Percentiles rank a stretch among this genome's conserved stretches.
Evolutionary conservation across 2,888 invertebrate species (phyloP).

Genomic region (Apamea crenata): DNA sequence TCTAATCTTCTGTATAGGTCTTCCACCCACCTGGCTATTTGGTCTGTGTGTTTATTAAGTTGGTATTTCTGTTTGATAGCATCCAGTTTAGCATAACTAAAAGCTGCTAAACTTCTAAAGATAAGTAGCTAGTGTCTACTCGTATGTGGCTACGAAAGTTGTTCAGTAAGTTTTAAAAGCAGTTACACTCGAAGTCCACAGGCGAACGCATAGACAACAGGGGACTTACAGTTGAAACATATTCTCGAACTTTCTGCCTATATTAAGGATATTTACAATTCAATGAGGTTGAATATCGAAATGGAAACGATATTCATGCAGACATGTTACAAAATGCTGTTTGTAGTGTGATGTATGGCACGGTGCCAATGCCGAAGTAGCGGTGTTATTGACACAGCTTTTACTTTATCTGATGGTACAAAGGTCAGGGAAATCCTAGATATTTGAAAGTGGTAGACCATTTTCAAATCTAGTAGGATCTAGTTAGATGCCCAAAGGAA

Average conservation of each 20-base stretch:
- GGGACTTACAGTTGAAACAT: background rate
- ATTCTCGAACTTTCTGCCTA: slow-evolving; percentile 3
- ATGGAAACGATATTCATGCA: background rate
- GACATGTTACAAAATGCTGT: slow-evolving; percentile 15
- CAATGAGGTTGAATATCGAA: background rate
- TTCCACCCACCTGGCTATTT: background rate
- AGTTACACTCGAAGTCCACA: background rate
- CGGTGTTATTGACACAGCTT: slow-evolving; percentile 15
- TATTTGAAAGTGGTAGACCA: background rate
- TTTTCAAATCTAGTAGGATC: no score
- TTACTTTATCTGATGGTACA: slow-evolving; percentile 22
- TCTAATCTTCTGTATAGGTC: background rate
- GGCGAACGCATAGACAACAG: background rate
- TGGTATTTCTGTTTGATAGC: background rate
- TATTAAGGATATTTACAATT: background rate
- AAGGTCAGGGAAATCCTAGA: slow-evolving; percentile 5
- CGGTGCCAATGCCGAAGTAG: slow-evolving; percentile 2
- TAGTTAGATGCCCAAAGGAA: no score
- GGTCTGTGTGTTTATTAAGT: background rate
- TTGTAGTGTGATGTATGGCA: slow-evolving; percentile 10
- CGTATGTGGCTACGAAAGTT: slow-evolving; percentile 11
- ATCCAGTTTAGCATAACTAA: background rate
- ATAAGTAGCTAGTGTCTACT: background rate
- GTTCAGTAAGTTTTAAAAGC: slow-evolving; percentile 6
- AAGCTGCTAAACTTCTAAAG: slow-evolving; percentile 8